Conservation (phyloP, 92 coral and sea anemone species). For the Parazoanthus swiftii region DNA sequence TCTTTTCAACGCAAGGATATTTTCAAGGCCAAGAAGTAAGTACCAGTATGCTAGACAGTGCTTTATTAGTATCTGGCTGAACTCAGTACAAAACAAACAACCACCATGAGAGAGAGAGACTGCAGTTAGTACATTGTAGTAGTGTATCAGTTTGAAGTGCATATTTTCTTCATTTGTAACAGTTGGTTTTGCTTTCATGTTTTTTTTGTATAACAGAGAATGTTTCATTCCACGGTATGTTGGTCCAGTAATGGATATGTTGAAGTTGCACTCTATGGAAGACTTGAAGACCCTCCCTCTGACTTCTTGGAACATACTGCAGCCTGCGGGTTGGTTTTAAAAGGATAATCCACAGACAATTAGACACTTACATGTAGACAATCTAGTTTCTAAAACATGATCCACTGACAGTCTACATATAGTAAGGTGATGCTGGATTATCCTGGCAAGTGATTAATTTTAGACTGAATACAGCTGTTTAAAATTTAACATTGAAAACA, state of each 20-base stretch:
- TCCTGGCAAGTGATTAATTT: no score
- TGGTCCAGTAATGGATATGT: conserved; percentile 93
- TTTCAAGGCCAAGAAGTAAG: conserved; percentile 71
- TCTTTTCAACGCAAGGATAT: conserved; percentile 53
- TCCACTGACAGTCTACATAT: no score
- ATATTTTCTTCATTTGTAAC: no score
- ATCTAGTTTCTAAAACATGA: no score
- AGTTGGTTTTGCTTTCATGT: neutral
- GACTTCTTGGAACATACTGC: conserved; percentile 89
- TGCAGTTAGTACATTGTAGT: no score
- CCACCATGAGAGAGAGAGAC: no score
- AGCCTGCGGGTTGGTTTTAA: conserved; percentile 66
- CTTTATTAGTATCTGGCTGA: neutral
- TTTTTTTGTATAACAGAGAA: conserved; percentile 47
- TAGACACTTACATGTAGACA: no score
- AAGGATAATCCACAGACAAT: no score
- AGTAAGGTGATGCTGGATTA: no score
- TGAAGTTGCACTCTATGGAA: conserved; percentile 52
- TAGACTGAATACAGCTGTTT: no score
- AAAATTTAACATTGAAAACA: no score
- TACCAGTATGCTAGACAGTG: neutral
- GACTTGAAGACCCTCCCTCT: conserved; percentile 58
- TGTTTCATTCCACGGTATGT: conserved; percentile 91
- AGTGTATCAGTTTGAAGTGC: no score
- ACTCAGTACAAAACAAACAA: neutral